Evolutionary conservation across 2,888 invertebrate genomes (phyloP).

Genomic region (Ectemnius cavifrons): DNA sequence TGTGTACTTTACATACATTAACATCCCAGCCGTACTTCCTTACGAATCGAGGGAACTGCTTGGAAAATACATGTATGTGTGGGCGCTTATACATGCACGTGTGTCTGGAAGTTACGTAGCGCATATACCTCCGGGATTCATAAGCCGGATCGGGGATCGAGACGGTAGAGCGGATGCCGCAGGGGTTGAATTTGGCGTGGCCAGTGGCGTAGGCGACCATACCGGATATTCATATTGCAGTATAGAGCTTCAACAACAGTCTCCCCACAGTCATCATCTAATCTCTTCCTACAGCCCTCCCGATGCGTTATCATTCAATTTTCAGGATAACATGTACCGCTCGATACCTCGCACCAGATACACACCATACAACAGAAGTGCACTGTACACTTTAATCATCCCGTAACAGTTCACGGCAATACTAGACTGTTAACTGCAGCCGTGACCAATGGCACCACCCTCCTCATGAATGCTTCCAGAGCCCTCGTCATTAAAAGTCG

Average conservation of each 20-base stretch:
- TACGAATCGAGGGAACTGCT: conserved; percentile 24
- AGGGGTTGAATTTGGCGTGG: conserved; percentile 45
- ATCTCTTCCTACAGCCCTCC: conserved; percentile 22
- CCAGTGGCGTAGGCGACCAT: conserved; percentile 41
- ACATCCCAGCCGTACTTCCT: conserved; percentile 25
- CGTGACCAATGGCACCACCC: no score
- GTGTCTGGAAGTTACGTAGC: conserved; percentile 26
- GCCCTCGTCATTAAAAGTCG: no score
- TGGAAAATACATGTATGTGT: conserved; percentile 7
- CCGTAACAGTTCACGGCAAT: no score
- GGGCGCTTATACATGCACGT: background rate
- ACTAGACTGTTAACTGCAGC: no score
- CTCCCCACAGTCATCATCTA: conserved; percentile 32
- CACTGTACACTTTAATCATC: conserved; percentile 1
- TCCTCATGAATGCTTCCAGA: no score
- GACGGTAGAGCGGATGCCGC: conserved; percentile 26
- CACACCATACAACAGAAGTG: background rate
- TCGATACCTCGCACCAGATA: background rate
- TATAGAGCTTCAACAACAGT: conserved; percentile 35
- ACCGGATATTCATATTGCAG: conserved; percentile 44
- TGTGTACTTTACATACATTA: conserved; percentile 29
- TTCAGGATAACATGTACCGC: background rate
- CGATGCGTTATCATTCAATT: background rate
- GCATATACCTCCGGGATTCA: conserved; percentile 40
- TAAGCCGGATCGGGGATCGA: conserved; percentile 41